phyloP scores from a whole-genome alignment of 2,888 invertebrate genomes.

The Euproctis similis region DNA sequence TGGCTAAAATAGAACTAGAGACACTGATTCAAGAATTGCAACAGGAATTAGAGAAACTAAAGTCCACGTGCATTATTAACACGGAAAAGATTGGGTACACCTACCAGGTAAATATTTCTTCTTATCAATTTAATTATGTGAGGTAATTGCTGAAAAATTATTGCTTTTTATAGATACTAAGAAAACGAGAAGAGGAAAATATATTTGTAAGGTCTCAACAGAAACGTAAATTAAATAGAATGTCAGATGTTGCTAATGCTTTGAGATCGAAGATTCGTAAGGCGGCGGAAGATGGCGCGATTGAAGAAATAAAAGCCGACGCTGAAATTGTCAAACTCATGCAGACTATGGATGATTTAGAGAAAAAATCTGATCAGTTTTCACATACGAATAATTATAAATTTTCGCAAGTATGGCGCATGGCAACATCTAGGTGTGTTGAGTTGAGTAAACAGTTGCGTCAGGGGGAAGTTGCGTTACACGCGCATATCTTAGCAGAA shows the following conservation, averaged over 20 bases:
- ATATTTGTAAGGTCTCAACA: slow-evolving; percentile 86
- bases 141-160: background rate
- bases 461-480: slow-evolving; percentile 53
- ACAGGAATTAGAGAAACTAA: slow-evolving; percentile 85
- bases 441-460: slow-evolving; percentile 41
- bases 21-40: slow-evolving; percentile 83
- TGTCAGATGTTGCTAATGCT: slow-evolving; percentile 82
- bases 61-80: slow-evolving; percentile 88
- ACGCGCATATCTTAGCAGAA: slow-evolving; percentile 60
- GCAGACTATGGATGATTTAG: slow-evolving; percentile 79
- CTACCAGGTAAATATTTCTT: slow-evolving; percentile 75
- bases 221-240: slow-evolving; percentile 83
- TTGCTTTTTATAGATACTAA: slow-evolving; percentile 75
- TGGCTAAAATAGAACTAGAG: slow-evolving; percentile 81
- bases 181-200: slow-evolving; percentile 92
- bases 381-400: slow-evolving; percentile 79
- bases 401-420: slow-evolving; percentile 70
- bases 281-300: slow-evolving; percentile 78
- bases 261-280: slow-evolving; percentile 80
- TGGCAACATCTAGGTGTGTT: slow-evolving; percentile 45
- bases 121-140: too few relatives aligned
- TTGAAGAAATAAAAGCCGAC: slow-evolving; percentile 80
- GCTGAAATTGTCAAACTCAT: slow-evolving; percentile 81
- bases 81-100: slow-evolving; percentile 94
- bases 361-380: slow-evolving; percentile 82